Conservation (phyloP, 92 coral and sea anemone species). For the Hydrozoanthus gracilis region DNA sequence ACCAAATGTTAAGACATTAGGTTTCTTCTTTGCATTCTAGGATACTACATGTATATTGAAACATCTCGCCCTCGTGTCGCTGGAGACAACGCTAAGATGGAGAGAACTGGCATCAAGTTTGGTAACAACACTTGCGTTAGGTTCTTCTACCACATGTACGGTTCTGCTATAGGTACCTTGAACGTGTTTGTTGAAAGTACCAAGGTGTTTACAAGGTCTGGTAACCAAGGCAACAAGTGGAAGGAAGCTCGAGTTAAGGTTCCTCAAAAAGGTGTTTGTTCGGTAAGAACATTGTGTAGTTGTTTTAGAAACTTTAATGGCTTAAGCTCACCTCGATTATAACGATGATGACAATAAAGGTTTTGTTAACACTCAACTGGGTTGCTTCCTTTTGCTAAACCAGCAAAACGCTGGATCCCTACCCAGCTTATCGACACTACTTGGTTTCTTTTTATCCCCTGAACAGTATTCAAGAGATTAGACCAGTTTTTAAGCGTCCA, state of each 20-base stretch:
- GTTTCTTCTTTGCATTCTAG: background rate
- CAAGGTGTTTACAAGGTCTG: background rate
- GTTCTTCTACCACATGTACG: slow-evolving; percentile 39
- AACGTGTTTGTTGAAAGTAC: slow-evolving; percentile 5
- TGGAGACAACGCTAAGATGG: slow-evolving; percentile 18
- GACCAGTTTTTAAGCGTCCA: too few species aligned
- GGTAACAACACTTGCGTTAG: background rate
- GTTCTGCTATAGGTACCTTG: background rate
- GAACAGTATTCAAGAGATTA: too few species aligned
- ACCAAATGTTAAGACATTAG: too few species aligned
- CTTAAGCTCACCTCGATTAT: background rate
- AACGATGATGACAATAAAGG: too few species aligned
- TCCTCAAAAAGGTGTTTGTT: background rate
- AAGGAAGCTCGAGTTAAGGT: background rate
- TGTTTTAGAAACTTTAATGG: background rate
- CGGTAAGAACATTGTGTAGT: background rate
- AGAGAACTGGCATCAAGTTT: slow-evolving; percentile 9
- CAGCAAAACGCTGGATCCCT: too few species aligned
- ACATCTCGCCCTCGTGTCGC: background rate
- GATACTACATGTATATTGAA: slow-evolving; percentile 20
- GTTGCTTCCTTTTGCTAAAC: too few species aligned
- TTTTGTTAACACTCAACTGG: too few species aligned
- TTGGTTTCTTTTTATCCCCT: too few species aligned
- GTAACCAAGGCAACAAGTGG: slow-evolving; percentile 21
- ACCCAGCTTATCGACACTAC: too few species aligned